Evolutionary conservation across 2,113 vertebrate genomes (phyloP).

Genomic region (Sylvietta virens): DNA sequence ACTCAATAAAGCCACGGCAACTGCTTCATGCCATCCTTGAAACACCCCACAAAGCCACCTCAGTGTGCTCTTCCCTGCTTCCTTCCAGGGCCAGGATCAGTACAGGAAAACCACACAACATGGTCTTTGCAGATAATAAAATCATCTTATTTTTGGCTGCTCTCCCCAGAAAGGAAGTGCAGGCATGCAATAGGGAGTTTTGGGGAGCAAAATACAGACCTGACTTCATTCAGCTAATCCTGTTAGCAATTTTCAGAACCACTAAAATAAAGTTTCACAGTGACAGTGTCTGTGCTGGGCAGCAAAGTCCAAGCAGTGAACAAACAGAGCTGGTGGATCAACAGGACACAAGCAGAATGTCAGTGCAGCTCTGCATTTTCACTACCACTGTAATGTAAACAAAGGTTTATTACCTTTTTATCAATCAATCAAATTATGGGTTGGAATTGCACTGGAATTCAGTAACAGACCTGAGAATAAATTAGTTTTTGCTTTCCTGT

Average conservation of each 20-base stretch:
- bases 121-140: not conserved
- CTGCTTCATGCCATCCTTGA: not conserved
- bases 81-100: not conserved
- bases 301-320: not conserved
- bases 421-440: not conserved
- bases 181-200: not conserved
- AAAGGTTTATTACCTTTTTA: not conserved
- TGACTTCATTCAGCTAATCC: not conserved
- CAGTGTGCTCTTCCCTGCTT: not conserved
- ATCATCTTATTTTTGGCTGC: not conserved
- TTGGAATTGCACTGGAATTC: not conserved
- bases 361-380: not conserved
- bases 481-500: not conserved
- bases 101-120: accelerated
- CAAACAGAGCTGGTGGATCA: not conserved
- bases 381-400: not conserved
- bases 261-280: not conserved
- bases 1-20: not conserved
- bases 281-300: not conserved
- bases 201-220: not conserved
- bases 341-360: accelerated
- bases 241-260: not conserved
- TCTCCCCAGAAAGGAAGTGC: not conserved
- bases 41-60: not conserved
- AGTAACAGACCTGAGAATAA: not conserved